Evolutionary conservation across 92 coral and sea anemone genomes (phyloP), one percentile per base, ranked within the genome.

Genomic region (Phymanthus crucifer): DNA sequence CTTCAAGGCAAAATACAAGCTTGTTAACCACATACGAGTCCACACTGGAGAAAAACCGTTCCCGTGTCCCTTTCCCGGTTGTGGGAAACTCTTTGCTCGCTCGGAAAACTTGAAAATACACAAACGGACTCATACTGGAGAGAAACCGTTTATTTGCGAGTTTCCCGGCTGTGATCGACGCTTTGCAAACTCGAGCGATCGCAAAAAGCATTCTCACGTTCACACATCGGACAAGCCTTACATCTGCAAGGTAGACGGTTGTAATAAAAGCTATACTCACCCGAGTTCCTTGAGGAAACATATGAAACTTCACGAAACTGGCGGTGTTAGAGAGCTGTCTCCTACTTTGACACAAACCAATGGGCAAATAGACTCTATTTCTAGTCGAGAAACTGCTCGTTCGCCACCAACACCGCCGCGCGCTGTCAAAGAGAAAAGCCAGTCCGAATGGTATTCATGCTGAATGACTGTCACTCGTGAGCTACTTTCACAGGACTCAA

Each of bases 171-270:
- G 99, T 76, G 99, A 94, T 83, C 95, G 99, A 65, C 87, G 99
- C 78, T 95, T 95, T 84, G 99, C 99, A 70, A 95, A 95, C 90
- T 95, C 99, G 9, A 93, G 98, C 85, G 99, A 95, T 78, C 89
- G 99, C 58, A 95, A 95, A 86, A 95, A 95, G 84, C 99, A 95
- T 61, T 95, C 99, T 37, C 99, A 96, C 74, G 99, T 96, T 52
- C 99, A 96, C 66, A 96, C 99, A 21, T 96, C 99, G 52, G 99
- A 96, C 76, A 96, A 96, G 78, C 99, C 99, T 32, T 96, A 96
- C 84, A 93, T 93, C 82, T 96, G 99, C 80, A 90, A 90, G 84
- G 90, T 96, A 6, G 99, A 96, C 19, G 98, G 99, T 40, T 96
- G 99, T 77, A 93, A 96, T 75, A 96, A 96, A 86, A 96, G 99